phyloP scores from a whole-genome alignment of 2,113 vertebrate species.

The Silurus glanis region DNA sequence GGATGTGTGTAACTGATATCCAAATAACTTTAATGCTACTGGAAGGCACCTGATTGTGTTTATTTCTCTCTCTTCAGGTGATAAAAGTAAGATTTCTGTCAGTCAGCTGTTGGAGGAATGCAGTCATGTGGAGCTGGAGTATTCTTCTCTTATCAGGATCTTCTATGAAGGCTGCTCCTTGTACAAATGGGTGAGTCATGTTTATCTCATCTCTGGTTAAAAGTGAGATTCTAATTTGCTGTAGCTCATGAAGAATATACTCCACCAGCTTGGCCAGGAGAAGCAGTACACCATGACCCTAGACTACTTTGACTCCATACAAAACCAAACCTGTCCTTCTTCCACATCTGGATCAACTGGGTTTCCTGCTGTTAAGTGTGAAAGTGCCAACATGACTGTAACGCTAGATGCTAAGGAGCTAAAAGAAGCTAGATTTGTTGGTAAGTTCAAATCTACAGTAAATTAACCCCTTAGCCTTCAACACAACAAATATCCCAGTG shows the following conservation, averaged over 20 bases:
- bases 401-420: constrained; percentile 9
- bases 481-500: too few species aligned
- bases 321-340: constrained; percentile 23
- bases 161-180: constrained; percentile 10
- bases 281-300: constrained; percentile 1
- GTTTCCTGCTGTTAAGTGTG: constrained; percentile 5
- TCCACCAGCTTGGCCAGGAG: not conserved
- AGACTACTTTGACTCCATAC: too few species aligned
- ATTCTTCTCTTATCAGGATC: constrained; percentile 8
- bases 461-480: not conserved
- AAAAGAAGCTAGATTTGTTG: not conserved
- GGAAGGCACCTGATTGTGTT: not conserved
- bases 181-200: constrained; percentile 9
- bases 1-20: too few species aligned
- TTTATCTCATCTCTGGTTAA: not conserved
- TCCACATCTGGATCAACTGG: not conserved
- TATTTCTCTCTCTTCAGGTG: not conserved
- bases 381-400: not conserved
- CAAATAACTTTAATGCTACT: too few species aligned
- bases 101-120: not conserved
- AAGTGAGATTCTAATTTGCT: not conserved
- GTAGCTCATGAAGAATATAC: not conserved
- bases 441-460: constrained; percentile 1
- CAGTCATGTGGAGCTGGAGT: constrained; percentile 10
- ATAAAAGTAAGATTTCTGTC: not conserved